phyloP scores from a whole-genome alignment of 1,140 invertebrate genomes.

The Capitella teleta region DNA sequence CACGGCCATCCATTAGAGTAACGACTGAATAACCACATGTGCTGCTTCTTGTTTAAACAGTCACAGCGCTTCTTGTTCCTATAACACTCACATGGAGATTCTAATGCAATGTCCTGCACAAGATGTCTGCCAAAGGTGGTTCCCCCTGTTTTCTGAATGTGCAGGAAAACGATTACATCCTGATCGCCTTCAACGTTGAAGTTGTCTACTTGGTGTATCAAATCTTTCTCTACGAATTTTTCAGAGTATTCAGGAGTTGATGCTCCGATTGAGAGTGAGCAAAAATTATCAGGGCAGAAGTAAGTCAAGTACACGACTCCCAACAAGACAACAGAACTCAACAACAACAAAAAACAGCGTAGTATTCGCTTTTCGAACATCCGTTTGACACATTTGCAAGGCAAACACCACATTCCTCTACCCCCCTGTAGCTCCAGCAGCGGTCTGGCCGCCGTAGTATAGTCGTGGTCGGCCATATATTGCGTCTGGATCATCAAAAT shows the following conservation, averaged over 20 bases:
- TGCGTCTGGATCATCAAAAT: too few relatives aligned
- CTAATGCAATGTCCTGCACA: slow-evolving; percentile 81
- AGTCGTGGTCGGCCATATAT: too few relatives aligned
- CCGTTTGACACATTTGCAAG: too few relatives aligned
- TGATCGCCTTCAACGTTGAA: slow-evolving; percentile 24
- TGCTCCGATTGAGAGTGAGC: neutral
- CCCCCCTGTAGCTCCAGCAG: too few relatives aligned
- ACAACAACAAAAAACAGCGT: too few relatives aligned
- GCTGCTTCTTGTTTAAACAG: slow-evolving; percentile 27
- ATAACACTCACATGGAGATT: slow-evolving; percentile 26
- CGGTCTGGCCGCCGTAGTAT: too few relatives aligned
- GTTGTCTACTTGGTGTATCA: neutral
- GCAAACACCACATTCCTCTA: too few relatives aligned
- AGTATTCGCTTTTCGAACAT: too few relatives aligned
- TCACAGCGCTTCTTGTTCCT: slow-evolving; percentile 26
- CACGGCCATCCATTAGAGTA: slow-evolving; percentile 99
- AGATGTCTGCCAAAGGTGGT: slow-evolving; percentile 92
- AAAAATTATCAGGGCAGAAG: neutral
- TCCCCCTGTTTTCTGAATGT: slow-evolving; percentile 88
- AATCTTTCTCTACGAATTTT: neutral
- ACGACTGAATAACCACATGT: slow-evolving; percentile 85
- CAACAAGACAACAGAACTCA: too few relatives aligned
- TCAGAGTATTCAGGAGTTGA: neutral
- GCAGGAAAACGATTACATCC: slow-evolving; percentile 95
- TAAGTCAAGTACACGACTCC: neutral